Evolutionary conservation across 2,113 vertebrate genomes (phyloP), one percentile per base, ranked within the genome.

Genomic region (Globicephala melas): DNA sequence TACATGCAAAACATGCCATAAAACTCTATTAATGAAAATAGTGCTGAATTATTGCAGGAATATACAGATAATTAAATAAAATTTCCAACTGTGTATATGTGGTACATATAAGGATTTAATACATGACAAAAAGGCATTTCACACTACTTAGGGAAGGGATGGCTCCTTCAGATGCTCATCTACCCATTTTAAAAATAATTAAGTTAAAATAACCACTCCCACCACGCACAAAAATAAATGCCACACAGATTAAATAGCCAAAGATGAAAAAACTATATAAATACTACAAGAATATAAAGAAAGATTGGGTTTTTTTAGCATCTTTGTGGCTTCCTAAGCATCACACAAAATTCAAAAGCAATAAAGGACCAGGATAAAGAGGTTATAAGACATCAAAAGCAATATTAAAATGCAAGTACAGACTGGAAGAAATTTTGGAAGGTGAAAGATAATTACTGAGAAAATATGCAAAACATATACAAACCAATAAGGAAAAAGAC

Each of bases 181-280:
- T 89, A 63, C 2, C 28, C 63, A 68, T 83, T 91, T 96, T 63
- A 33, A 84, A 97, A 82, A 63, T 70, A 84, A 71, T 47, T 70
- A 25, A 88, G 8, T 93, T 71, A 86, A 95, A 97, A 89, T 71
- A 95, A 71, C n/a, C 26, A 76, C 20, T 89, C 31, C 9, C 17
- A 84, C 36, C 12, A 60, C 9, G 41, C 12, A 70, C 7, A 79
- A 81, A 96, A 93, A 80, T 89, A 92, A 95, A 71, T 55, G 60
- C 15, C 12, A 71, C 38, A 9, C 8, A 36, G 26, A 67, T 71
- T 71, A 65, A 86, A 83, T 80, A 94, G 20, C 10, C 26, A 74
- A 82, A 80, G 68, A 36, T 70, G 25, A 50, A 63, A 91, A 91
- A 94, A 6, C 2, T 76, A 25, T 71, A 25, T n/a, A 89, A 83